Base-by-base conservation (phyloP, 2,113 vertebrate species). In the Boulengeromyrus knoepffleri region DNA sequence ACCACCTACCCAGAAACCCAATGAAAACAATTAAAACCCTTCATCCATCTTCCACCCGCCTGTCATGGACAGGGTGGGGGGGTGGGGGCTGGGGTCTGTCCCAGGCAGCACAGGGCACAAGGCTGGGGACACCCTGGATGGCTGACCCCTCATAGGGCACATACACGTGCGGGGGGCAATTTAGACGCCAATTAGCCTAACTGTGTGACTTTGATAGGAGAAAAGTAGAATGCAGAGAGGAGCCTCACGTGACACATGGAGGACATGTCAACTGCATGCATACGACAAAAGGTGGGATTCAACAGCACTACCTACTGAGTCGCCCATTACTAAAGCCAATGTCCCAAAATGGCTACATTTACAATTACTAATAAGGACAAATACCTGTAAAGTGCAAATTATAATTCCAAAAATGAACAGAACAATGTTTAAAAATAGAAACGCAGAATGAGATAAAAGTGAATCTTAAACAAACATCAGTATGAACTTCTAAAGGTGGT, bases 1-100 rank as follows among this genome's bases (percentile, higher is more conserved):
- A 80, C 74, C 74, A 80, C 74, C 74, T 80, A 80, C 74, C 74
- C 74, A 80, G 74, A 80, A 80, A 39, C 74, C 74, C 31, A 80
- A 80, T 42, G 36, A 80, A 80, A 80, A 80, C 36, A 80, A 80
- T 80, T 80, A 80, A 80, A 80, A 42, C 31, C 74, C 13, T 42
- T 17, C 74, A 80, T 80, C 74, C 74, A 80, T 80, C 74, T 80
- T 80, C 74, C 74, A 42, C 4, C 74, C 15, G 74, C 31, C 36
- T 15, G 31, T 39, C 70, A 36, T 77, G 36, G 70, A 77, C 31
- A 77, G 70, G 70, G 70, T 36, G 3, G 10, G 21, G 27, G 70
- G 13, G 70, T 39, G 9, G 62, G n/a, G 62, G 24, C 58, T 27
- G 58, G n/a, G 24, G 58, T n/a, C 58, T 27, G 9, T 27, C 58